Conservation (phyloP, 2,797 vertebrate genomes). For the Phalloptychus januarius region DNA sequence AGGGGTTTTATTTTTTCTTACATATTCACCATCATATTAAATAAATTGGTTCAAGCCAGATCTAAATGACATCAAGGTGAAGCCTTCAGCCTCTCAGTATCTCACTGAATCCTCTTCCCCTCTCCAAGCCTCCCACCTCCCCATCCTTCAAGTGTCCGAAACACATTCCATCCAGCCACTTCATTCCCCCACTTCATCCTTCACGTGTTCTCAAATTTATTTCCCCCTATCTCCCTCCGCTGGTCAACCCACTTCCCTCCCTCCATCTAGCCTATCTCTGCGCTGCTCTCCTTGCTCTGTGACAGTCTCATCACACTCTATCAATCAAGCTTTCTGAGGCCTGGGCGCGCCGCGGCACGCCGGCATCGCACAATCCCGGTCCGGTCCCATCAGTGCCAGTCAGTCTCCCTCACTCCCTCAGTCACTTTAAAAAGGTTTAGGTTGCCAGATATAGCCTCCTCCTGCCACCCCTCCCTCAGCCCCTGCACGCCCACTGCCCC, state of each 20-base stretch:
- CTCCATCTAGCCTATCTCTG: constrained; percentile 65
- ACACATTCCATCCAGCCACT: constrained; percentile 68
- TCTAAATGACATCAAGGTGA: constrained; percentile 24
- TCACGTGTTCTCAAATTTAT: constrained; percentile 77
- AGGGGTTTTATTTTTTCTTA: neutral
- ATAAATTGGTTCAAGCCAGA: constrained; percentile 28
- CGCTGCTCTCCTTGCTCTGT: constrained; percentile 68
- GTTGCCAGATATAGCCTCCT: constrained; percentile 75
- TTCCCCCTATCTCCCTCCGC: constrained; percentile 68
- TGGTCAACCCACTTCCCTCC: constrained; percentile 66
- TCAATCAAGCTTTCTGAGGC: constrained; percentile 78
- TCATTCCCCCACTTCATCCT: constrained; percentile 72
- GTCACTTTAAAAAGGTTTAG: constrained; percentile 75
- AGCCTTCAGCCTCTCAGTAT: constrained; percentile 32
- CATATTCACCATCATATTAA: constrained; percentile 9
- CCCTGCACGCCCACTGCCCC: neutral
- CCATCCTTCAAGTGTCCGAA: constrained; percentile 63
- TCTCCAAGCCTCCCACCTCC: constrained; percentile 6
- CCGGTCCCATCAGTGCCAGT: constrained; percentile 78
- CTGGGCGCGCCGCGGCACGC: constrained; percentile 52
- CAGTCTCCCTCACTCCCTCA: constrained; percentile 67
- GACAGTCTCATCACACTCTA: constrained; percentile 83
- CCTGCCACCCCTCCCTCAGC: no score
- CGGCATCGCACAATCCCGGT: constrained; percentile 57
- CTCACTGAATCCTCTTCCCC: constrained; percentile 7